Evolutionary conservation across 2,113 vertebrate species (phyloP), one percentile per base, ranked within the genome.

Genomic region (Ciconia boyciana): DNA sequence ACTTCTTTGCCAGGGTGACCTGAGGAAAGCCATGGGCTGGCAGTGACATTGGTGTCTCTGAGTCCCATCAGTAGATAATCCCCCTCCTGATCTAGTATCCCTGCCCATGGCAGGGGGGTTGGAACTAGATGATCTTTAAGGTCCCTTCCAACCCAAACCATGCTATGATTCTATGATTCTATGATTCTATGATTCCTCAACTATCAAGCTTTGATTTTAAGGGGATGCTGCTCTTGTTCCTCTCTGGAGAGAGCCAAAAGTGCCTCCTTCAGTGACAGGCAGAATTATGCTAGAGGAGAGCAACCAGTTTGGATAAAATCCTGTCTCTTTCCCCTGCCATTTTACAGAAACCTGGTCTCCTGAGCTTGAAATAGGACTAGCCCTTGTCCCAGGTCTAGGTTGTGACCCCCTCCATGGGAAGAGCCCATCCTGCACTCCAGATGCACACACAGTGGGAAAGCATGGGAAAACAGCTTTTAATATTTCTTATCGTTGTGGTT

Each of bases 401-500:
- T 31, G 13, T 51, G 34, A 69, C 13, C 16, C 3, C 31, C 15
- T 46, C 41, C 32, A 6, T 26, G 10, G 36, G 36, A 55, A 52
- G 9, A 77, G 2, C 7, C 43, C 32, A 24, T 31, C 10, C 29
- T 0, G 0, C 16, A 20, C 13, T 43, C 16, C 6, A 52, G 28
- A 34, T 41, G 12, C 14, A 75, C 24, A 41, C 8, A 24, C 1
- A 69, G 24, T 8, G 9, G 10, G 9, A 69, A 83, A 82, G 8
- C 0, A 0, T 1, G 3, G 60, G 31, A 65, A 89, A 34, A 0
- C 0, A 2, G 2, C 2, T 52, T 89, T 66, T 10, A 66, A 32
- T 46, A 39, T n/a, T 82, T 91, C 6, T 58, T 34, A 14, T 16
- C 0, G 0, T 16, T 28, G 16, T 13, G 32, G 13, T 46, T 69